Conservation (phyloP, 2,888 invertebrate species). For the Sphecodes monilicornis region DNA sequence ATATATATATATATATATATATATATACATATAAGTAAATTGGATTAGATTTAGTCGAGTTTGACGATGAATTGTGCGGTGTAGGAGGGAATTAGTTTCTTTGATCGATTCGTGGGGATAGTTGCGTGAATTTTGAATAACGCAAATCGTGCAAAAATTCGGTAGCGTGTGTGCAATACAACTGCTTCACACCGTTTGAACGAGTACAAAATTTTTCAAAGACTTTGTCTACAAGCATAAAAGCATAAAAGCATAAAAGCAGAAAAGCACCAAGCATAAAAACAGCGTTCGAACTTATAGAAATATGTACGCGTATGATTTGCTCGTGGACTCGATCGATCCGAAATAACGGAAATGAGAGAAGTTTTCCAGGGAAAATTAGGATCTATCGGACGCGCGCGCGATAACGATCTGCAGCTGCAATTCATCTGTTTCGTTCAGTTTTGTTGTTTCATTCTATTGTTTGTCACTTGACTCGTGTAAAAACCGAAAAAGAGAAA, state of each 20-base stretch:
- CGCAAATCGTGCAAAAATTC: constrained; percentile 71
- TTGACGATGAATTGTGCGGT: constrained; percentile 51
- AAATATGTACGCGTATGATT: neutral
- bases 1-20: no score
- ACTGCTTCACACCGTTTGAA: constrained; percentile 76
- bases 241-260: neutral
- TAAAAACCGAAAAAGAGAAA: neutral
- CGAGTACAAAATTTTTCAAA: constrained; percentile 36
- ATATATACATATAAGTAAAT: constrained; percentile 5
- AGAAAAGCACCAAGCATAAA: neutral
- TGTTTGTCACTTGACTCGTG: neutral
- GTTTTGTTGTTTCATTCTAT: constrained; percentile 8
- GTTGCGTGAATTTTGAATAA: constrained; percentile 74
- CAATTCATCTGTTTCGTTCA: constrained; percentile 22
- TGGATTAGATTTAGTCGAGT: constrained; percentile 49
- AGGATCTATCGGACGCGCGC: constrained; percentile 20
- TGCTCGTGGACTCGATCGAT: constrained; percentile 17
- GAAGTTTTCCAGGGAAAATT: constrained; percentile 12
- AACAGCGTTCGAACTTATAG: constrained; percentile 23
- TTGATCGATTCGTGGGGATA: constrained; percentile 71
- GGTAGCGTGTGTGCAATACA: constrained; percentile 67
- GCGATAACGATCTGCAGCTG: neutral
- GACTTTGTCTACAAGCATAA: constrained; percentile 19
- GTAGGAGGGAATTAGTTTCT: constrained; percentile 58
- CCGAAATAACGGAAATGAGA: neutral